Evolutionary conservation across 2,113 vertebrate species (phyloP), one percentile per base, ranked within the genome.

Genomic region (Callopanchax toddi): DNA sequence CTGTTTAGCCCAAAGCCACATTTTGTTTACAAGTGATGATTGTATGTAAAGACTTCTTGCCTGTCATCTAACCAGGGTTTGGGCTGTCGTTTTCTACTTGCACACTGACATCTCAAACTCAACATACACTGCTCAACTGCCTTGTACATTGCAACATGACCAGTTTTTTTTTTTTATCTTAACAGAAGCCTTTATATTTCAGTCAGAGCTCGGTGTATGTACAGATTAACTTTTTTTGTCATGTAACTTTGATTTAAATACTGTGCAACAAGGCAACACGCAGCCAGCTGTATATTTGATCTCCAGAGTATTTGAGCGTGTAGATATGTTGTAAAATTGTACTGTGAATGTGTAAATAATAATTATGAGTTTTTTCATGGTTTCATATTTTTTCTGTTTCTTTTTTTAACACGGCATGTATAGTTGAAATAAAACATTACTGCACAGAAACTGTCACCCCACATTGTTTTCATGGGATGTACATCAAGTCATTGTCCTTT

Each of bases 381-480:
- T 77, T 98, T 97, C 49, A 46, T 54, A 18, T 37, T 58, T 52
- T 89, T 88, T 84, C 81, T 91, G 84, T 72, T 76, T 87, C 90
- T 95, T 98, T 99, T 98, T 99, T 97, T 98, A 97, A 98, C 96
- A 97, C 94, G 83, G 97, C 97, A 99, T 98, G 97, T 98, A 98
- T 95, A 97, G 95, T 95, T 94, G 92, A 96, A 99, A 97, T 98
- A 97, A 99, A 99, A 93, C 94, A 96, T 95, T 94, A 94, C 93
- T 91, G 92, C 93, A 92, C 90, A 91, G 82, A 90, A 45, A 60
- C 6, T 36, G 22, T 48, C 11, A 37, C 3, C 34, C 34, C 34
- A 36, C 34, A 7, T 36, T 36, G 7, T 36, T 37, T 37, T 37
- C 36, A 37, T 37, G 11, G 34, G 7, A 36, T 2, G 34, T 6